Evolutionary conservation across 2,113 vertebrate species (phyloP), one percentile per base, ranked within the genome.

Genomic region (Bettongia penicillata): DNA sequence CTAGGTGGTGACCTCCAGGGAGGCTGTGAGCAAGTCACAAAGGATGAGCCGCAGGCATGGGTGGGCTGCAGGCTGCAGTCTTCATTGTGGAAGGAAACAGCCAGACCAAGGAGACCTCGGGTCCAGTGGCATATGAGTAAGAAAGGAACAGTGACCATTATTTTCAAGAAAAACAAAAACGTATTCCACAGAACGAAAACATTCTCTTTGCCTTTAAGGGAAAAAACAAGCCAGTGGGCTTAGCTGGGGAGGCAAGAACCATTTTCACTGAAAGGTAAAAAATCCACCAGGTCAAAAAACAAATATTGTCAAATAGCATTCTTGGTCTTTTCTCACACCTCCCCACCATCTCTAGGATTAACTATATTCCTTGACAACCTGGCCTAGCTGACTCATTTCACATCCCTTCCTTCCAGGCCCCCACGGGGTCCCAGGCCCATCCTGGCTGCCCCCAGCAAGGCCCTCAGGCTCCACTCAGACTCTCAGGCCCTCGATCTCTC

Each of bases 171-270:
- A 37, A 68, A 11, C 61, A 68, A 68, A 14, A 37, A 37, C 5
- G 61, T 68, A 16, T 68, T 68, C 31, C 61, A 68, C 12, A 37
- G 12, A 68, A 37, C 37, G 31, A 68, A 68, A 68, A 68, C 12
- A 37, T 68, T 77, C 68, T 37, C 37, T 77, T 77, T 77, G 68
- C 12, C 68, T 84, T 84, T 43, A 84, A 84, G 0, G 11, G 51
- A 8, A 4, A n/a, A 22, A 93, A 50, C 0, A 12, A 43, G 26
- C 77, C n/a, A 91, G n/a, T 9, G 68, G 91, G 25, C 55, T 94
- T 68, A 93, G 47, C 14, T 8, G 77, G 31, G 3, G 95, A 55
- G 94, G 51, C 23, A 90, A 90, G 93, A 97, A 47, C 10, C 53
- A 25, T 55, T 25, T 93, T 92, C 37, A 49, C 57, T 7, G 55